Evolutionary conservation across 1,140 invertebrate genomes (phyloP).

Genomic region (Thalassaphorura encarpata): DNA sequence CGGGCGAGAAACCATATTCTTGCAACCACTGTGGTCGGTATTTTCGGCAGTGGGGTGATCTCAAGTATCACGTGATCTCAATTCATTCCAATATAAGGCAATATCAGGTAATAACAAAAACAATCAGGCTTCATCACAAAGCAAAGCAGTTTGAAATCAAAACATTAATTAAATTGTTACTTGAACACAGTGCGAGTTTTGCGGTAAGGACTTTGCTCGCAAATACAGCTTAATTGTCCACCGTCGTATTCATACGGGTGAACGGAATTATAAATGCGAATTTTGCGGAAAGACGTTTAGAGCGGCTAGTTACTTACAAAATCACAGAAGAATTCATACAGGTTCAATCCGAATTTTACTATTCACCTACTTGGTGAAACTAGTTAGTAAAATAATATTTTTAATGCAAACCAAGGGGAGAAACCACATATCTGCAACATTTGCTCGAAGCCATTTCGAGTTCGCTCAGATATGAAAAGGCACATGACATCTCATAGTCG

Average conservation of each 20-base stretch:
- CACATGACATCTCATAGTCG: no score
- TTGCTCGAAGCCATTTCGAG: no score
- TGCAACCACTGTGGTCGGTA: conserved; percentile 63
- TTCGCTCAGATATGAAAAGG: no score
- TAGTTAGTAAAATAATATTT: no score
- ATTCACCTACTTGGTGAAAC: no score
- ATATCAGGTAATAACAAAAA: conserved; percentile 55
- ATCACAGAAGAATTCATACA: conserved; percentile 84
- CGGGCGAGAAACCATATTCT: no score
- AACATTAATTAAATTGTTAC: background rate
- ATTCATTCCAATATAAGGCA: conserved; percentile 71
- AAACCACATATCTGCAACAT: no score
- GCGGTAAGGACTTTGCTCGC: conserved; percentile 80
- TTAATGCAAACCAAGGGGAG: no score
- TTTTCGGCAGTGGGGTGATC: conserved; percentile 77
- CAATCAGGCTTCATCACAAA: no score
- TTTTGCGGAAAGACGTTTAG: conserved; percentile 73
- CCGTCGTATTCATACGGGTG: conserved; percentile 77
- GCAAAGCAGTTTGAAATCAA: no score
- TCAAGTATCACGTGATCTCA: conserved; percentile 79
- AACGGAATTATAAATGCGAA: conserved; percentile 78
- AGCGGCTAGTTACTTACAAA: conserved; percentile 71
- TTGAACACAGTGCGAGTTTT: conserved; percentile 80
- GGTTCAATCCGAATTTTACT: no score
- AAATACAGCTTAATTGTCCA: conserved; percentile 90